Evolutionary conservation across 2,113 vertebrate species (phyloP).

Genomic region (Cyprinodon variegatus): DNA sequence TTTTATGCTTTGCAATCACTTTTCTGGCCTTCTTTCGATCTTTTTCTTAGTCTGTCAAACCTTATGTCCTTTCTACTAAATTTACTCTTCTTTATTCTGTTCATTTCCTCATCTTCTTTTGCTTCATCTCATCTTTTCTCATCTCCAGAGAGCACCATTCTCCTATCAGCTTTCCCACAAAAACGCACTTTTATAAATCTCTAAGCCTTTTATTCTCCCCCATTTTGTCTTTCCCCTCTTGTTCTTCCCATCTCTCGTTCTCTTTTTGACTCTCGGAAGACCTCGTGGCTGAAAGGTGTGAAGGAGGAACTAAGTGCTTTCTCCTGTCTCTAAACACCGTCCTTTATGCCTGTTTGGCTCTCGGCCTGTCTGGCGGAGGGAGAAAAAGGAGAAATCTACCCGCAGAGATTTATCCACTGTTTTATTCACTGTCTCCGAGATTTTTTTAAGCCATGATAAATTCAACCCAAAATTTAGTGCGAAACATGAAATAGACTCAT

Average conservation of each 20-base stretch:
- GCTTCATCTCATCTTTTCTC: conserved; percentile 28
- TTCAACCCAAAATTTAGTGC: conserved; percentile 13
- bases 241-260: conserved; percentile 24
- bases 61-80: not conserved
- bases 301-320: conserved; percentile 77
- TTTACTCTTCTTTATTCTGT: conserved; percentile 15
- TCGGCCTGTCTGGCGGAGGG: conserved; percentile 16
- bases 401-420: conserved; percentile 55
- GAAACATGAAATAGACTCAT: conserved; percentile 24
- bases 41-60: conserved; percentile 9
- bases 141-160: not conserved
- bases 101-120: conserved; percentile 25
- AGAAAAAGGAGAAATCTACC: conserved; percentile 39
- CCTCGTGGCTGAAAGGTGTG: conserved; percentile 71
- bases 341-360: conserved; percentile 61
- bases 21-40: not conserved
- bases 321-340: conserved; percentile 73
- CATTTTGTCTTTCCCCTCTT: conserved; percentile 15
- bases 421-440: conserved; percentile 27
- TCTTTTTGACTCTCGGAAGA: conserved; percentile 54
- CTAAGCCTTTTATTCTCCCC: conserved; percentile 39
- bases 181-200: conserved; percentile 34
- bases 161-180: conserved; percentile 5
- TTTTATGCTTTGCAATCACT: conserved; percentile 7
- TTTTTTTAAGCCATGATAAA: conserved; percentile 21